These are phyloP conservation scores for Scarus forsteni DNA, from an alignment of 2,797 vertebrate species.

Conservation along the genomic window DNA sequence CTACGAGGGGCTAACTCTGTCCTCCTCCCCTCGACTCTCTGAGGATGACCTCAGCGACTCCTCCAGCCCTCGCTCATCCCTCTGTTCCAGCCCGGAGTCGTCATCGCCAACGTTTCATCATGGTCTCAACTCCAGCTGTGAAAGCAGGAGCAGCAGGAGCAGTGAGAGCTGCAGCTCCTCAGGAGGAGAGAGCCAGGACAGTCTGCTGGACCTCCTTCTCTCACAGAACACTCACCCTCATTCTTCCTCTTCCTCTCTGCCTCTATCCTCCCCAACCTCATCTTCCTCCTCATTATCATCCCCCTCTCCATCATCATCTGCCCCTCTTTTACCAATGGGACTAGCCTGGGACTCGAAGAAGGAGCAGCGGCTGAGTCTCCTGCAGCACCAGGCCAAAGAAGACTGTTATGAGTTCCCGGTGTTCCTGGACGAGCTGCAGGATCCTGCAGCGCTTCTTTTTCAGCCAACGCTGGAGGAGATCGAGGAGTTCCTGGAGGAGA, in stretches of 20 bases:
- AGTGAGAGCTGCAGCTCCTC: slow-evolving; percentile 87
- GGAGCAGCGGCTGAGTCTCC: slow-evolving; percentile 71
- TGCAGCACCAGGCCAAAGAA: slow-evolving; percentile 84
- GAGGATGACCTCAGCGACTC: slow-evolving; percentile 95
- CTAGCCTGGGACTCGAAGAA: slow-evolving; percentile 87
- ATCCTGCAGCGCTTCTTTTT: slow-evolving; percentile 87
- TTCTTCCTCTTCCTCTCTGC: slow-evolving; percentile 49
- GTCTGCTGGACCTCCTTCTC: slow-evolving; percentile 93
- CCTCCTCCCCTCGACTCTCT: slow-evolving; percentile 78
- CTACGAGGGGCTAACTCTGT: slow-evolving; percentile 63
- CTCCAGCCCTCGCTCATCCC: slow-evolving; percentile 91
- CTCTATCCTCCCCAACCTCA: slow-evolving; percentile 68
- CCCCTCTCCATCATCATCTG: slow-evolving; percentile 27
- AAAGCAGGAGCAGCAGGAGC: slow-evolving; percentile 67
- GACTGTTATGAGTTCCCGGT: slow-evolving; percentile 91
- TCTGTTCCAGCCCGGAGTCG: slow-evolving; percentile 94
- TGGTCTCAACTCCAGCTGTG: slow-evolving; percentile 75
- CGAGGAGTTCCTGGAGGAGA: slow-evolving; percentile 98
- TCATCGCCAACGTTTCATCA: slow-evolving; percentile 59
- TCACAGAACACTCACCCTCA: slow-evolving; percentile 88
- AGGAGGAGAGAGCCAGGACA: slow-evolving; percentile 90
- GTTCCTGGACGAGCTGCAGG: slow-evolving; percentile 87
- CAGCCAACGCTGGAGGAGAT: slow-evolving; percentile 98
- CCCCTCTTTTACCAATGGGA: slow-evolving; percentile 71
- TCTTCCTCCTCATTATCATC: slow-evolving; percentile 45